Evolutionary conservation across 92 coral and sea anemone genomes (phyloP).

Genomic region (Paramuricea clavata): DNA sequence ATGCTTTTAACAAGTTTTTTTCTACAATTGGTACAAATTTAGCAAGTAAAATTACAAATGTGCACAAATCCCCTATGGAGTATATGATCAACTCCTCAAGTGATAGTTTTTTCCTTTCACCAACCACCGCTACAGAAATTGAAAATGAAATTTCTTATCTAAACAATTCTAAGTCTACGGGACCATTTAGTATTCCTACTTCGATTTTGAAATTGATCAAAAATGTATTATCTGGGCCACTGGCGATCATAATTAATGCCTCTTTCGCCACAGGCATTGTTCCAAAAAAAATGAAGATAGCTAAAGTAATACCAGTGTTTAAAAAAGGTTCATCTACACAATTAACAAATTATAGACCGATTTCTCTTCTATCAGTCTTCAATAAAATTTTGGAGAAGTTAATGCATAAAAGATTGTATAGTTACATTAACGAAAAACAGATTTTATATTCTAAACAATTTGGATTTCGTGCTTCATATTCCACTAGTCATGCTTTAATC

Average conservation of each 20-base stretch:
- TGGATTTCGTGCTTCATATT: too few relatives aligned
- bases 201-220: conserved; percentile 41
- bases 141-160: conserved; percentile 48
- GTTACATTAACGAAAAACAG: too few relatives aligned
- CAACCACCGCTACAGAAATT: conserved; percentile 21
- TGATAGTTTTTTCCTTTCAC: conserved; percentile 36
- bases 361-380: conserved; percentile 30
- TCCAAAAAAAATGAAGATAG: background rate
- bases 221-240: conserved; percentile 14
- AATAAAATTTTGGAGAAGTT: too few relatives aligned
- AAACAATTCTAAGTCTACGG: conserved; percentile 39
- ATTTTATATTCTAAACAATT: conserved; percentile 5
- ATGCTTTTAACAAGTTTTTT: conserved; percentile 54
- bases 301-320: too few relatives aligned
- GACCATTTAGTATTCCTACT: conserved; percentile 47
- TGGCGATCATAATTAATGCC: conserved; percentile 48
- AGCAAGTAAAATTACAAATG: conserved; percentile 25
- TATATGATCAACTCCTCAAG: conserved; percentile 6
- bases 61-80: conserved; percentile 12
- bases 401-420: too few relatives aligned
- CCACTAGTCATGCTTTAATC: too few relatives aligned
- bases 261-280: conserved; percentile 40
- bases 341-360: conserved; percentile 30
- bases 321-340: conserved; percentile 45
- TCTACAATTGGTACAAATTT: conserved; percentile 33